Evolutionary conservation across 1,140 invertebrate genomes (phyloP), one percentile per base, ranked within the genome.

Genomic region (Stenopsyche tienmushanensis): DNA sequence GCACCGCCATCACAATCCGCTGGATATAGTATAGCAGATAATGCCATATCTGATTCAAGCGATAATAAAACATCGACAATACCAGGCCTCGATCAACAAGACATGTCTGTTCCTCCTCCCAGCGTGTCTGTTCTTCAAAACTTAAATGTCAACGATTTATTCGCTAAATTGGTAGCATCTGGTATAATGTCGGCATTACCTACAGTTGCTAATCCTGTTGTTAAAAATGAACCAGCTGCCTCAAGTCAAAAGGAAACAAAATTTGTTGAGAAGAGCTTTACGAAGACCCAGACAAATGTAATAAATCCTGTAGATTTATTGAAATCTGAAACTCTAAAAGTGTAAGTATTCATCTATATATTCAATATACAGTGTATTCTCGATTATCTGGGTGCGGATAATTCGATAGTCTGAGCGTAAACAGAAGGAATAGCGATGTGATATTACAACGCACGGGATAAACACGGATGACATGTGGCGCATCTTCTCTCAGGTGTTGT

Each of bases 111-210:
- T 64, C 63, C 73, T 1, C 63, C 60, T 3, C 53, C 53, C 18
- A 68, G 69, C 3, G 64, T 72, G 0, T 41, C 63, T 0, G 10
- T 75, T 1, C 71, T 78, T 15, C 73, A 67, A 10, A 82, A 84
- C 52, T 75, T 92, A 0, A 90, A 94, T 73, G 88, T 95, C 25
- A 87, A 85, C 64, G 90, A 93, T 71, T 75, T 96, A 18, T 92
- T 94, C 72, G 87, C 90, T 65, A 92, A 92, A 74, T 76, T 96
- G 0, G 84, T 95, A 0, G 89, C 88, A 0, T 89, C 88, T 20
- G 94, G 93, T n/a, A 89, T 96, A 20, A 87, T 96, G 41, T 84
- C 80, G 39, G 67, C 76, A 69, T 65, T 75, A 3, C 71, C 73
- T 10, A 71, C 80, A 10, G 10, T 49, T n/a, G 18, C 44, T 25